Evolutionary conservation across 2,797 vertebrate genomes (phyloP), one percentile per base, ranked within the genome.

Genomic region (Neosilurus mollespiculum): DNA sequence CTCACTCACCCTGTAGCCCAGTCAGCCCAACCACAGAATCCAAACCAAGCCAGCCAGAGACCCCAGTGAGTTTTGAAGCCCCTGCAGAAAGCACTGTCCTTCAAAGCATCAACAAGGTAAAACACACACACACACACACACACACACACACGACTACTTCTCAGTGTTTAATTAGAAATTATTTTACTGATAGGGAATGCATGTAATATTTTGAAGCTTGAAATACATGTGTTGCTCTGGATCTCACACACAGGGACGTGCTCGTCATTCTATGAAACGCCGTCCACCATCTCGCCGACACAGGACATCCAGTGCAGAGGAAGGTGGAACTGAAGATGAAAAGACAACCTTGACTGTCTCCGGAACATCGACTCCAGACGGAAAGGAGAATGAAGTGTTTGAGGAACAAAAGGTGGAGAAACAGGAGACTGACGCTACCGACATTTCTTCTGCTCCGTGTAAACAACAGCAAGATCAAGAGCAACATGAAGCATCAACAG

Each of bases 231-330:
- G n/a, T 54, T 61, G 10, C 20, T 37, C 73, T 81, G 34, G 34
- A 70, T 78, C 24, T 79, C 43, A 7, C 22, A n/a, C 86, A 9
- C 89, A 95, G 94, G 73, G 88, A 3, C 90, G 94, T 91, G 91
- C 91, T 53, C 91, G 93, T 59, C 91, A 85, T 84, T 95, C 94
- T 76, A 88, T 94, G 22, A 88, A 90, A 43, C 91, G 94, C 9
- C 92, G 94, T 0, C 94, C 94, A 1, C 94, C 94, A 0, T 94
- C 94, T 20, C 93, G 94, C 5, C 89, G 88, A 66, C 86, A 91
- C 90, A 92, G 92, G 86, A 92, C 84, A 80, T 92, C 93, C 64
- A 92, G 89, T 0, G 89, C 85, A 34, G 93, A 94, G 0, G 92
- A 93, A 0, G 72, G 18, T 1, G 89, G 86, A 0, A 72, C 49